Base-by-base conservation (phyloP, 2,888 invertebrate genomes). In the Ceratothoa steindachneri region DNA sequence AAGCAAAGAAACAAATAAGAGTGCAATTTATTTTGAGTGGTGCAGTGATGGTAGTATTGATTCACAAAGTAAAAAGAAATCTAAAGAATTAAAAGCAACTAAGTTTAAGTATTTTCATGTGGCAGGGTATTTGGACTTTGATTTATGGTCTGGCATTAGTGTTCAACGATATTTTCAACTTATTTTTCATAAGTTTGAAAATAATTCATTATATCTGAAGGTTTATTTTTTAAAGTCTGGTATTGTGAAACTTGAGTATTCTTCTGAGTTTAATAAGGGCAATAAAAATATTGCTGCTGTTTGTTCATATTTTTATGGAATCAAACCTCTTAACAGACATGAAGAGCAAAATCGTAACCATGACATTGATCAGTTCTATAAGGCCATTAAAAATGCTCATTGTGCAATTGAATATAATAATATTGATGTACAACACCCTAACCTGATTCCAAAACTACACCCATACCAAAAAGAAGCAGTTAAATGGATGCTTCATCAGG, bases 391-490 rank as follows among this genome's bases (percentile, higher is more conserved):
- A 78, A 71, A 80, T 3, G 72, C 77, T 15, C 84, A 84, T 60
- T 30, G 74, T 5, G 30, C 41, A 5, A 73, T 74, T 24, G 68
- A 74, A 9, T 67, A 73, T 22, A 51, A 64, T 3, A 30, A 71
- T n/a, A 24, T 82, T n/a, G 77, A 80, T 69, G 82, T 85, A 3
- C 84, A 86, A 80, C 87, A 87, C 72, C 67, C 81, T 0, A 80
- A 81, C 75, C 83, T 89, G 60, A 84, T 85, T 71, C 90, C 90
- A 0, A 83, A 80, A 51, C 83, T 91, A 15, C 84, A 91, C 70
- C 86, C 86, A 1, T 92, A 91, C 82, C 92, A 92, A 83, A 82
- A 84, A 75, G 83, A 86, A 66, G 90, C 90, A 29, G 89, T 91
- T 0, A 82, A 83, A 51, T 92, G 92, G 92, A 89, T 92, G 89